Evolutionary conservation across 2,888 invertebrate species (phyloP), one percentile per base, ranked within the genome.

Genomic region (Apocheima hispidaria): DNA sequence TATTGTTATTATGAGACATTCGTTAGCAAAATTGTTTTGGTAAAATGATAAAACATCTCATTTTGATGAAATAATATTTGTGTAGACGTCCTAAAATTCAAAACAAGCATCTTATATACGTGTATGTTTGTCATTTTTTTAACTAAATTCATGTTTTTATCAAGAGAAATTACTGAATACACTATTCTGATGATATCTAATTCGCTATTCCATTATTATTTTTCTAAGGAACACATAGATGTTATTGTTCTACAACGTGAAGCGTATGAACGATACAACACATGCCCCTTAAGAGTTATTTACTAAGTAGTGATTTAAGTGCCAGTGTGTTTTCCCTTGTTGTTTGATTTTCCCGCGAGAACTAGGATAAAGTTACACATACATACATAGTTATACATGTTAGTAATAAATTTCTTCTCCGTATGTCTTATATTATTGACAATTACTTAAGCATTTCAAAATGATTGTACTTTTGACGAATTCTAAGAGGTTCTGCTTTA

Each of bases 11-110:
- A 26, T 28, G 14, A 12, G 20, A 16, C 14, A n/a, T 2, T 44
- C 16, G 16, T 16, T 44, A 44, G 9, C 26, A 44, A 16, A 16
- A 2, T 26, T 28, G 44, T 44, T 44, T 26, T 7, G 44, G 26
- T 28, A 26, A 44, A 4, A 14, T n/a, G 26, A 41, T 12, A 21
- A 23, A 43, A 44, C 16, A 44, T 44, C 7, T 44, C n/a, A 21
- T 5, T 41, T 12, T 20, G 41, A 12, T 44, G 1, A 16, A 43
- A 44, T 44, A 44, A 44, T 44, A 26, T 28, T 44, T 12, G n/a
- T 21, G 14, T 44, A 28, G 26, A 28, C 28, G 26, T 28, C 10
- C 26, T 28, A 28, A 5, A 26, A 20, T 10, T 20, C 20, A 38
- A 38, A 38, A 38, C 20, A 38, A 38, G 16, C 38, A 20, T 38